phyloP scores from a whole-genome alignment of 2,888 invertebrate genomes.

The Neocrepidodera transversa region DNA sequence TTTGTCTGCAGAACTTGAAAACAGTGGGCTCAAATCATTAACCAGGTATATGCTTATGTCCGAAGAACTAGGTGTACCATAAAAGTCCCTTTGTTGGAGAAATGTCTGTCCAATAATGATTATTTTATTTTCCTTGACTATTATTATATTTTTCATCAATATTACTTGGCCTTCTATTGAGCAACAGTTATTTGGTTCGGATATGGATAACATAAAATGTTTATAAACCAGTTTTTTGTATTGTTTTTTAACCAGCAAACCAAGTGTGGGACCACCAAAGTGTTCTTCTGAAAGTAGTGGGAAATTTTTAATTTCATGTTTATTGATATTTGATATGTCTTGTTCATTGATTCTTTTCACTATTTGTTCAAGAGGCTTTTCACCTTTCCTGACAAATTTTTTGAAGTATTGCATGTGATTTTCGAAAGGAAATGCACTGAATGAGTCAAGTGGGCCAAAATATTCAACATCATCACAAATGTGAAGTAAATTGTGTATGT shows the following conservation, averaged over 20 bases:
- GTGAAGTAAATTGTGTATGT: slow-evolving; percentile 8
- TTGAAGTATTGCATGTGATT: not conserved
- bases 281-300: no score
- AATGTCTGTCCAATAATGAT: not conserved
- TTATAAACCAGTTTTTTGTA: slow-evolving; percentile 1
- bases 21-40: not conserved
- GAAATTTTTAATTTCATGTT: no score
- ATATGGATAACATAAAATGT: slow-evolving; percentile 3
- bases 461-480: slow-evolving; percentile 16
- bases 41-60: slow-evolving; percentile 4
- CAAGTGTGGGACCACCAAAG: no score
- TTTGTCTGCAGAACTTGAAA: not conserved
- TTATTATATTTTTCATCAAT: slow-evolving; percentile 10
- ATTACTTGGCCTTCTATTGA: not conserved
- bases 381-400: not conserved
- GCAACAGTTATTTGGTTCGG: slow-evolving; percentile 10
- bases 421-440: not conserved
- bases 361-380: not conserved
- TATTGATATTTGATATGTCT: not conserved
- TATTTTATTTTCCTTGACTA: slow-evolving; percentile 3
- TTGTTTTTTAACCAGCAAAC: not conserved
- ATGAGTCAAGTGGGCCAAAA: slow-evolving; percentile 6
- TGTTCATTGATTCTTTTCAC: not conserved
- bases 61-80: slow-evolving; percentile 2
- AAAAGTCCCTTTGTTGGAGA: not conserved